Percentiles rank a stretch among this genome's conserved stretches.
These are phyloP conservation scores for Lasioglossum morio DNA, from an alignment of 2,888 invertebrate species.

Conservation along the genomic window DNA sequence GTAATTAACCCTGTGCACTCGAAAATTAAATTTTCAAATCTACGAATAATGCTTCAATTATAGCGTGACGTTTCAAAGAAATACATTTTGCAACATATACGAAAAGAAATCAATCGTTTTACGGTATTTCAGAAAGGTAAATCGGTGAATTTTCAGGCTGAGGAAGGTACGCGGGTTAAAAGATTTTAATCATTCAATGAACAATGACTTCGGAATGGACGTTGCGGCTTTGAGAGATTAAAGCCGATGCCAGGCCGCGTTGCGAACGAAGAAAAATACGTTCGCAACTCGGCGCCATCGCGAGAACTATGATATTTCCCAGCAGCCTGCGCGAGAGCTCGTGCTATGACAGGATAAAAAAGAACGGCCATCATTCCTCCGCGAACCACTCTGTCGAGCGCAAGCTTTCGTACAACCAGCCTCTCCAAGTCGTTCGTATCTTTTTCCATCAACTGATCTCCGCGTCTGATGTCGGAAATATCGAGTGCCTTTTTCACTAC, in stretches of 20 bases:
- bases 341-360: slow-evolving; percentile 26
- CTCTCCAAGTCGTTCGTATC: slow-evolving; percentile 18
- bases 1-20: too few relatives aligned
- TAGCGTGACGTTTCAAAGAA: too few relatives aligned
- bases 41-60: too few relatives aligned
- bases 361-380: slow-evolving; percentile 29
- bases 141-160: too few relatives aligned
- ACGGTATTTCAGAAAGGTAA: too few relatives aligned
- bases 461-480: slow-evolving; percentile 34
- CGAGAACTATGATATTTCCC: neutral
- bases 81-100: too few relatives aligned
- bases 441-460: slow-evolving; percentile 35
- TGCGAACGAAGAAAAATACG: neutral
- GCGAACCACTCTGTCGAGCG: slow-evolving; percentile 37
- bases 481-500: slow-evolving; percentile 32
- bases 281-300: neutral
- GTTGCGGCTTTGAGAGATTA: neutral
- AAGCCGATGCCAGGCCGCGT: neutral
- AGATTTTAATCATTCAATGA: too few relatives aligned
- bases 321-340: neutral
- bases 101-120: too few relatives aligned
- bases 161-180: too few relatives aligned
- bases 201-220: too few relatives aligned
- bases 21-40: too few relatives aligned
- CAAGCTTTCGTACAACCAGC: slow-evolving; percentile 22